A percentile compares a stretch with the other conserved stretches of the same genome.
Evolutionary conservation across 2,888 invertebrate genomes (phyloP).

Genomic region (Lithosia quadra): DNA sequence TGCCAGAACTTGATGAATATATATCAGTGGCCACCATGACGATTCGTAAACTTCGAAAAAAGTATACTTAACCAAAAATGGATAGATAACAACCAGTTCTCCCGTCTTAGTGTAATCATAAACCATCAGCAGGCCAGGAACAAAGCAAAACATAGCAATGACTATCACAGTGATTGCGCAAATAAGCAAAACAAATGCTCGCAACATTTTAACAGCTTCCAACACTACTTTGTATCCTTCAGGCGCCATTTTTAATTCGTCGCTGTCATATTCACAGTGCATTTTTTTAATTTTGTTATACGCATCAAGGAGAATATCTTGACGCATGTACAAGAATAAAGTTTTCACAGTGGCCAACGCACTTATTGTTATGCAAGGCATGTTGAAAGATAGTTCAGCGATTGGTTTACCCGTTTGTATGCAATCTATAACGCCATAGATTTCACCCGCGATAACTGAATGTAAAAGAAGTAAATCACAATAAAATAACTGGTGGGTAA

Average conservation of each 20-base stretch:
- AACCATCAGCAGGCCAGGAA: constrained; percentile 61
- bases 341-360: constrained; percentile 64
- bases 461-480: constrained; percentile 62
- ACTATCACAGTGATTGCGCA: constrained; percentile 51
- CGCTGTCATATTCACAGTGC: constrained; percentile 45
- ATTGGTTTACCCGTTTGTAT: constrained; percentile 58
- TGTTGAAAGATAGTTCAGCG: constrained; percentile 62
- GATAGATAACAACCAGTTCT: constrained; percentile 56
- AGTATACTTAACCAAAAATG: constrained; percentile 63
- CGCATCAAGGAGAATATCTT: constrained; percentile 51
- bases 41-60: constrained; percentile 63
- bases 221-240: constrained; percentile 45
- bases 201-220: constrained; percentile 56
- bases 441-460: constrained; percentile 64
- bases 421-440: constrained; percentile 64
- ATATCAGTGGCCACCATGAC: constrained; percentile 61
- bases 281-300: constrained; percentile 61
- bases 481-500: constrained; percentile 55
- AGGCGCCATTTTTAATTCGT: constrained; percentile 15
- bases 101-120: constrained; percentile 59
- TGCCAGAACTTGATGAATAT: constrained; percentile 67
- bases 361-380: constrained; percentile 67
- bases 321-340: constrained; percentile 56
- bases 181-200: constrained; percentile 52
- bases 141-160: constrained; percentile 56